Percentiles rank a stretch among this genome's conserved stretches.
phyloP scores from a whole-genome alignment of 2,888 invertebrate species.

The Amphipyra berbera region DNA sequence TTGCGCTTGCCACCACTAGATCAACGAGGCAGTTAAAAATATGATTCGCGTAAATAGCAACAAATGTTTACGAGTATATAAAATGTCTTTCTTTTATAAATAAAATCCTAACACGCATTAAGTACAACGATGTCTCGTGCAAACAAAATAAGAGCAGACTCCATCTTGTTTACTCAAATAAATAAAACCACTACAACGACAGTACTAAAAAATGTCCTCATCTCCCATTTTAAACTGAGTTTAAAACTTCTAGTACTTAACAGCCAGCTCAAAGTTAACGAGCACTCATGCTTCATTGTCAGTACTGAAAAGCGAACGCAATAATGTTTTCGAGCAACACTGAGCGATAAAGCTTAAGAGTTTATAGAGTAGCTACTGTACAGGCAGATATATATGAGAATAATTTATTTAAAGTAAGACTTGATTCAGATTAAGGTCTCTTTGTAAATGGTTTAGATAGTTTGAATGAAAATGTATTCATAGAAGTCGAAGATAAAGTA shows the following conservation, averaged over 20 bases:
- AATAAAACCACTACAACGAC: constrained; percentile 10
- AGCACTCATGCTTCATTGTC: constrained; percentile 19
- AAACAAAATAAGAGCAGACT: background rate
- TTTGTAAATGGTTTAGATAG: background rate
- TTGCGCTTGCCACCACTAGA: no score
- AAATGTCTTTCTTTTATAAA: no score
- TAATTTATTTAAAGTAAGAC: background rate
- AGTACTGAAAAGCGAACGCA: background rate
- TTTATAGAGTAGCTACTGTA: constrained; percentile 10
- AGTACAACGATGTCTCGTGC: no score
- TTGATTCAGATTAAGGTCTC: background rate
- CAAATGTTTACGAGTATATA: no score
- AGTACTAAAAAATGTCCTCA: constrained; percentile 2
- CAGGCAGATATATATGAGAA: background rate
- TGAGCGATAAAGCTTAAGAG: constrained; percentile 3
- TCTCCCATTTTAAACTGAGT: constrained; percentile 8
- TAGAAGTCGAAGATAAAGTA: background rate
- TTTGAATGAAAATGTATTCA: background rate
- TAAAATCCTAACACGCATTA: no score
- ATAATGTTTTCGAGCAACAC: constrained; percentile 10
- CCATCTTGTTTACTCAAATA: background rate
- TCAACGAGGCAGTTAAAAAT: no score
- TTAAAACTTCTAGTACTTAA: constrained; percentile 22
- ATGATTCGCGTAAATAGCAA: no score
- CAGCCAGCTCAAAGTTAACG: constrained; percentile 11